These are phyloP conservation scores for Oconnorella tubifera DNA, from an alignment of 2,888 invertebrate genomes.

Conservation along the genomic window DNA sequence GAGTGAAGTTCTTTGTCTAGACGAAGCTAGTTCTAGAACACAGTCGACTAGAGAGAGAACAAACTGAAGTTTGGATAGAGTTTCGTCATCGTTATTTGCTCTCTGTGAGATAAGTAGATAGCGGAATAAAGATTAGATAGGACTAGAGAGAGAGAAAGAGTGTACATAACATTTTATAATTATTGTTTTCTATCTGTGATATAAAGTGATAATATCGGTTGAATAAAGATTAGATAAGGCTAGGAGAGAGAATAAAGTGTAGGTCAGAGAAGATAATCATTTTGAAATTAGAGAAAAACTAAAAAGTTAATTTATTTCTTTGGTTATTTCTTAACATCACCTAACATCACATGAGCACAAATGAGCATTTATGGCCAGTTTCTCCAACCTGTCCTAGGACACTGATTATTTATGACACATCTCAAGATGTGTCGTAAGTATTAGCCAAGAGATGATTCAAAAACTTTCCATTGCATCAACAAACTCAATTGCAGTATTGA, in stretches of 20 bases:
- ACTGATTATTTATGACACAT: too few species aligned
- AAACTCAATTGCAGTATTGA: too few species aligned
- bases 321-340: too few species aligned
- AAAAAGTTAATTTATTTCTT: too few species aligned
- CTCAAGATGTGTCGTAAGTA: too few species aligned
- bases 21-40: neutral
- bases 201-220: neutral
- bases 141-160: neutral
- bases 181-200: slow-evolving; percentile 63
- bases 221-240: neutral
- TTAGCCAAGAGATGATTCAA: too few species aligned
- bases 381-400: too few species aligned
- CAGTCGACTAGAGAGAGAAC: slow-evolving; percentile 85
- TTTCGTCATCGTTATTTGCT: slow-evolving; percentile 63
- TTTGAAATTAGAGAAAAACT: too few species aligned
- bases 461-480: too few species aligned
- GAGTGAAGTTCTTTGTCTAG: neutral
- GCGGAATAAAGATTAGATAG: neutral
- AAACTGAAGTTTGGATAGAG: slow-evolving; percentile 93
- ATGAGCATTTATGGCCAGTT: too few species aligned
- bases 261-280: too few species aligned
- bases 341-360: too few species aligned
- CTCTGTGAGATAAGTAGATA: slow-evolving; percentile 61
- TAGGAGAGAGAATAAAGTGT: neutral
- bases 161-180: slow-evolving; percentile 71